Percentiles rank a stretch among this genome's conserved stretches.
Conservation (phyloP, 2,113 vertebrate species). For the Zosterops borbonicus region DNA sequence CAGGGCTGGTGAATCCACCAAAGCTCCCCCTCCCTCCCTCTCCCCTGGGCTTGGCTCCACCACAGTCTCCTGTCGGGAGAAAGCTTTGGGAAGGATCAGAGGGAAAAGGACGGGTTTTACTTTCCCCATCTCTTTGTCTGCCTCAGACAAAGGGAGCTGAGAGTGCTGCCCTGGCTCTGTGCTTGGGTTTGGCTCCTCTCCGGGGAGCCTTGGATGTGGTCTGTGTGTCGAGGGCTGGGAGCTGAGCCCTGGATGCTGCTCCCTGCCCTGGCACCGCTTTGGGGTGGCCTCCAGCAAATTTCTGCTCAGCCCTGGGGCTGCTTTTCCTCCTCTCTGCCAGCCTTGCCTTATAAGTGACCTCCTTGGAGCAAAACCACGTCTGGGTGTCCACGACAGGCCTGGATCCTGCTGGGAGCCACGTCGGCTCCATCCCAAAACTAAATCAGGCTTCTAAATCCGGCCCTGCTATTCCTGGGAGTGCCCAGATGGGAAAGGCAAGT, state of each 20-base stretch:
- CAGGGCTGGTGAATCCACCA: not conserved
- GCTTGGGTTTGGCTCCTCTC: not conserved
- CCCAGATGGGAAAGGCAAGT: not conserved
- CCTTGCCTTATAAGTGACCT: not conserved
- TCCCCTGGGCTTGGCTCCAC: not conserved
- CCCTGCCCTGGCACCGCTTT: not conserved
- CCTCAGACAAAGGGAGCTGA: not conserved
- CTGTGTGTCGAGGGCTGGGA: not conserved
- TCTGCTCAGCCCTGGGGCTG: not conserved
- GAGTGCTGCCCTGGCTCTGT: not conserved
- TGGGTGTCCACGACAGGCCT: not conserved
- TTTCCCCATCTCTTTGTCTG: not conserved
- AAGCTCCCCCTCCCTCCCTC: not conserved
- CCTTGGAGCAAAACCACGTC: not conserved
- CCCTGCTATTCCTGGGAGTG: not conserved
- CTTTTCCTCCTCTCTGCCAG: constrained; percentile 12
- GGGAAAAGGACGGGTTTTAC: not conserved
- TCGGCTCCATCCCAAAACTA: not conserved
- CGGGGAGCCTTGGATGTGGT: constrained; percentile 14
- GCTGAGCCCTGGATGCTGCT: constrained; percentile 4
- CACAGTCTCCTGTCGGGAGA: not conserved
- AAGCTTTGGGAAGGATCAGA: not conserved
- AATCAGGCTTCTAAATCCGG: not conserved
- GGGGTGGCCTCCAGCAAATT: not conserved
- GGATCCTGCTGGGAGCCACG: not conserved